Conservation (phyloP, 2,113 vertebrate species). For the Oryzias javanicus region DNA sequence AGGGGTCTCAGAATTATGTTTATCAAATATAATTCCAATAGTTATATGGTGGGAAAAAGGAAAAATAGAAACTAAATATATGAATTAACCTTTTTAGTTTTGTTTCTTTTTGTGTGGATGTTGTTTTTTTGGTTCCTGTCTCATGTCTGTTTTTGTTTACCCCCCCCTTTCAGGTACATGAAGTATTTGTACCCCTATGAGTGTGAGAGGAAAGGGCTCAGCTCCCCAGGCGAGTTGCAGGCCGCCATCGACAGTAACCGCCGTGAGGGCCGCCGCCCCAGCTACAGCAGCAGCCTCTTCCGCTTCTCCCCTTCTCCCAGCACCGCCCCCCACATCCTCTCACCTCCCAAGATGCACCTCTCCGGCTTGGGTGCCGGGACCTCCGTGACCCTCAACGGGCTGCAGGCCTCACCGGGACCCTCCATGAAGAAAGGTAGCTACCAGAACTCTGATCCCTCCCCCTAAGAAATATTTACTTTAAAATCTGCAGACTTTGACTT, state of each 20-base stretch:
- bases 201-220: conserved; percentile 94
- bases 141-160: conserved; percentile 6
- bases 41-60: no score
- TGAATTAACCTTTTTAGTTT: background rate
- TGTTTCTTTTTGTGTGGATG: background rate
- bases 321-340: conserved; percentile 78
- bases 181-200: conserved; percentile 97
- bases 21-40: no score
- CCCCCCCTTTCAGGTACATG: conserved; percentile 79
- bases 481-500: background rate
- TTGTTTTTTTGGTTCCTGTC: background rate
- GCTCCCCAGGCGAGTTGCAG: conserved; percentile 93
- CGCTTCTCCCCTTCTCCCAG: conserved; percentile 82
- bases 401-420: conserved; percentile 79
- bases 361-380: conserved; percentile 79
- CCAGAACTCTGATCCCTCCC: conserved; percentile 1
- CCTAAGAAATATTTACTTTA: background rate
- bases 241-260: conserved; percentile 96
- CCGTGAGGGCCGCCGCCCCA: conserved; percentile 90
- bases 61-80: background rate
- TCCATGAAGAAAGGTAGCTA: conserved; percentile 85
- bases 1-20: no score
- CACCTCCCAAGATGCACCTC: conserved; percentile 88
- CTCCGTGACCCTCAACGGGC: conserved; percentile 72
- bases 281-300: conserved; percentile 93